A percentile compares a stretch with the other conserved stretches of the same genome.
Conservation (phyloP, 1,140 invertebrate genomes). For the Rhagoletis zephyria region DNA sequence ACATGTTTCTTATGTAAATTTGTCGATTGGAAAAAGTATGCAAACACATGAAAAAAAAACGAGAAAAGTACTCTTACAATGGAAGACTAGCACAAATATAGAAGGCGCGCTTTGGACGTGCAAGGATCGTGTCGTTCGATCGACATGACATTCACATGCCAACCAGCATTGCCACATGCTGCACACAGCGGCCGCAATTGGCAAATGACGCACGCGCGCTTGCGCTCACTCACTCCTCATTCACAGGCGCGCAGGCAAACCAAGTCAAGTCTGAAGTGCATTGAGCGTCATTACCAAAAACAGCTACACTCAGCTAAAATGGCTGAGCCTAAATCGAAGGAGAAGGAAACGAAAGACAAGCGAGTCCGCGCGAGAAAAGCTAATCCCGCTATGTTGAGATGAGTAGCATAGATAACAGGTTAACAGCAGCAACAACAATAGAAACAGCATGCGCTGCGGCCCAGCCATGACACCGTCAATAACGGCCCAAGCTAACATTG, state of each 20-base stretch:
- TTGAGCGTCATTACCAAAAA: constrained; percentile 27
- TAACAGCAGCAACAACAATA: constrained; percentile 42
- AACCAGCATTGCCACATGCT: constrained; percentile 13
- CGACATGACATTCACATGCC: constrained; percentile 51
- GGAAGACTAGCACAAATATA: not conserved
- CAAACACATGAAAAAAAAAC: not conserved
- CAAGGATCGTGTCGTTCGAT: constrained; percentile 32
- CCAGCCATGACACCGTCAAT: not conserved
- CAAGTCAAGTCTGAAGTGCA: constrained; percentile 45
- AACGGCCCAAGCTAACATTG: not conserved
- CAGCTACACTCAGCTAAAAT: not conserved
- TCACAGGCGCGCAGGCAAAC: not conserved
- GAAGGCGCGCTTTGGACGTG: constrained; percentile 33
- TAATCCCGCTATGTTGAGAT: constrained; percentile 42
- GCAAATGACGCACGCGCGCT: constrained; percentile 43
- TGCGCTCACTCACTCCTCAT: not conserved
- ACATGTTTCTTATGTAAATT: constrained; percentile 46
- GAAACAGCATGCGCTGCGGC: not conserved
- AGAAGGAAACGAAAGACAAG: not conserved
- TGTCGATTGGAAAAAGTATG: not conserved
- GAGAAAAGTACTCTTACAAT: not conserved
- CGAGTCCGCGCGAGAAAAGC: constrained; percentile 25
- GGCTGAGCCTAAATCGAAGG: not conserved
- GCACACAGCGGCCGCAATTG: constrained; percentile 14
- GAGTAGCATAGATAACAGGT: constrained; percentile 36